These are phyloP conservation scores for Lerema accius DNA, from an alignment of 1,140 invertebrate species.

Conservation along the genomic window DNA sequence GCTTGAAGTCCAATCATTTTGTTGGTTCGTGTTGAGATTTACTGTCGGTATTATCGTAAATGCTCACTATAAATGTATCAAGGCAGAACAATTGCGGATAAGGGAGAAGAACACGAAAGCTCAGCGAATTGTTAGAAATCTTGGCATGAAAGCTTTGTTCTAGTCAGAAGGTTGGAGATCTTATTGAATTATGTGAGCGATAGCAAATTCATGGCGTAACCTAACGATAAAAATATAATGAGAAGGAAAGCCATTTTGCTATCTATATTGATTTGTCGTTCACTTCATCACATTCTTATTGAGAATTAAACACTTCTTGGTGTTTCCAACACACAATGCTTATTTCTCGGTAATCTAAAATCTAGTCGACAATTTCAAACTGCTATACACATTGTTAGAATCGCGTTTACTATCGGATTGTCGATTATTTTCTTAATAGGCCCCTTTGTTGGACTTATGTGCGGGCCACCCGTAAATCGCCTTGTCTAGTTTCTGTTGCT, in stretches of 20 bases:
- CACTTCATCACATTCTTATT: conserved; percentile 24
- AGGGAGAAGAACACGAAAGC: conserved; percentile 8
- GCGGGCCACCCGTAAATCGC: conserved; percentile 28
- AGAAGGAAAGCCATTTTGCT: neutral
- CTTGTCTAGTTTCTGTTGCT: conserved; percentile 20
- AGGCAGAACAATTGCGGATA: conserved; percentile 21
- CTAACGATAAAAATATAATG: neutral
- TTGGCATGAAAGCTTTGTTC: conserved; percentile 7
- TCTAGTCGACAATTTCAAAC: conserved; percentile 25
- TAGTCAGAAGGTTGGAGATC: neutral
- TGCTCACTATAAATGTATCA: conserved; percentile 25
- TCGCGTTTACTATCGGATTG: conserved; percentile 31
- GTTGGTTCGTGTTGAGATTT: conserved; percentile 31
- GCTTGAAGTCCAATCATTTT: conserved; percentile 38
- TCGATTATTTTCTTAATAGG: conserved; percentile 35
- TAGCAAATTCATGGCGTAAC: too few relatives aligned
- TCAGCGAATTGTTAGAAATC: conserved; percentile 13
- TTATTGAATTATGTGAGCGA: conserved; percentile 15
- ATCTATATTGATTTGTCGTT: conserved; percentile 18
- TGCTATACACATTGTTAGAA: conserved; percentile 30
- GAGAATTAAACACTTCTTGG: conserved; percentile 25
- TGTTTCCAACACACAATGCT: conserved; percentile 12
- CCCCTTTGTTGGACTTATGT: conserved; percentile 33
- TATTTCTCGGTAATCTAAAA: conserved; percentile 32
- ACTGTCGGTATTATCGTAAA: conserved; percentile 26